Evolutionary conservation across 2,888 invertebrate genomes (phyloP).

Genomic region (Drosophila atripex): DNA sequence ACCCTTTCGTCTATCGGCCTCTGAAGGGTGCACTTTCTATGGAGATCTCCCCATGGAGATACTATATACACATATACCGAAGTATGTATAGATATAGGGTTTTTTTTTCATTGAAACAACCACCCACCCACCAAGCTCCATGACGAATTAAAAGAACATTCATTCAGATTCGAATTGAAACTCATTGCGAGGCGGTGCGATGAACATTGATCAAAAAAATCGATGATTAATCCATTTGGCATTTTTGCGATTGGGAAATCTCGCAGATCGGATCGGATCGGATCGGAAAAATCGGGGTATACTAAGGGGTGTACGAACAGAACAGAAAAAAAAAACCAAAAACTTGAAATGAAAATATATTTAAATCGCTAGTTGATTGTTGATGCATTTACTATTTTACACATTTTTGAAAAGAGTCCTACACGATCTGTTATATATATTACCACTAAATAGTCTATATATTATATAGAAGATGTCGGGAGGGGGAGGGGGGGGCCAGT

Average conservation of each 20-base stretch:
- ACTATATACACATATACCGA: too few relatives aligned
- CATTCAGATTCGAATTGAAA: constrained; percentile 28
- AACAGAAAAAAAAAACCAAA: too few relatives aligned
- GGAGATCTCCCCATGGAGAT: neutral
- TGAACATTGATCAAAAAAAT: constrained; percentile 42
- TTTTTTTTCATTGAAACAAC: too few relatives aligned
- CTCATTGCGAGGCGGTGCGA: constrained; percentile 3
- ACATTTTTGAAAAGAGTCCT: neutral
- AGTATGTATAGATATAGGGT: neutral
- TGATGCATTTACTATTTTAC: constrained; percentile 33
- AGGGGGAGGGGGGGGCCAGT: too few relatives aligned
- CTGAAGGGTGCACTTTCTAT: neutral
- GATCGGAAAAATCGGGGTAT: neutral
- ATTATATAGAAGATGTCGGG: too few relatives aligned
- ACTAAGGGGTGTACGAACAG: too few relatives aligned
- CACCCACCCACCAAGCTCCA: constrained; percentile 35
- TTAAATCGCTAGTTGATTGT: neutral
- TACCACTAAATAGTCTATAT: neutral
- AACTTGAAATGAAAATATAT: neutral
- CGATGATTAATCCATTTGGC: constrained; percentile 66
- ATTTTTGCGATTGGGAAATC: constrained; percentile 71
- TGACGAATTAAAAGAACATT: constrained; percentile 44
- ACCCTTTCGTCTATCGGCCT: neutral
- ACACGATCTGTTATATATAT: constrained; percentile 16
- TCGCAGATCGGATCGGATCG: constrained; percentile 26